Conservation (phyloP, 2,888 invertebrate species). For the Temnothorax rugatulus region DNA sequence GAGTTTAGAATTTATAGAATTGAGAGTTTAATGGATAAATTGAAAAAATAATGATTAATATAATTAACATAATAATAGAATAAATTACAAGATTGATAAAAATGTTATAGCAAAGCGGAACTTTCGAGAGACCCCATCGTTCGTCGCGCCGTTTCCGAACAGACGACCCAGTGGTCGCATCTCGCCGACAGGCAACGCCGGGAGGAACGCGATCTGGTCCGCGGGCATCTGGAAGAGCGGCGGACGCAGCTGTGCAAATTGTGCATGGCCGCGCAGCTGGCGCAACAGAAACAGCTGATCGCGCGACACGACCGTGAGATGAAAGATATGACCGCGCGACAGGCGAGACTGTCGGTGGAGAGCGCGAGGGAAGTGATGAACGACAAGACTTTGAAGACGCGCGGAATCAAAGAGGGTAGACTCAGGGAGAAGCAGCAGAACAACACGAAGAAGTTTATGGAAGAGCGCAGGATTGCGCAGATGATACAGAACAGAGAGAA, state of each 20-base stretch:
- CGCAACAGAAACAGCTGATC: conserved; percentile 96
- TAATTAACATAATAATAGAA: not conserved
- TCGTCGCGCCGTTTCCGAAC: conserved; percentile 95
- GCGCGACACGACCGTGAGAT: conserved; percentile 96
- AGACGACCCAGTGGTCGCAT: conserved; percentile 97
- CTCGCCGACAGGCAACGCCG: conserved; percentile 94
- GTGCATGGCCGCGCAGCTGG: conserved; percentile 93
- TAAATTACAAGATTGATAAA: not conserved
- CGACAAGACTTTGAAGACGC: conserved; percentile 98
- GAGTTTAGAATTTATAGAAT: not conserved
- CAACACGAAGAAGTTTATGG: conserved; percentile 98
- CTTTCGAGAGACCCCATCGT: conserved; percentile 92
- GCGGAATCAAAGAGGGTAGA: conserved; percentile 98
- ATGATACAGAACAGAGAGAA: conserved; percentile 97
- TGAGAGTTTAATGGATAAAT: not conserved
- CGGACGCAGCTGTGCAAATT: conserved; percentile 90
- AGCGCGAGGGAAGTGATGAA: conserved; percentile 98
- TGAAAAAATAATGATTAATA: not conserved
- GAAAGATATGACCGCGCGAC: conserved; percentile 97
- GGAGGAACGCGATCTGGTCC: conserved; percentile 94
- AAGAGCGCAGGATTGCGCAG: conserved; percentile 95
- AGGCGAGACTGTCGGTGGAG: conserved; percentile 98
- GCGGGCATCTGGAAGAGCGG: conserved; percentile 95
- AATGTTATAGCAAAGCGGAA: conserved; percentile 91
- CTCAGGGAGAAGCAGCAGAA: conserved; percentile 98